These are phyloP conservation scores for Yponomeuta cagnagella DNA, from an alignment of 2,888 invertebrate genomes.

Conservation along the genomic window DNA sequence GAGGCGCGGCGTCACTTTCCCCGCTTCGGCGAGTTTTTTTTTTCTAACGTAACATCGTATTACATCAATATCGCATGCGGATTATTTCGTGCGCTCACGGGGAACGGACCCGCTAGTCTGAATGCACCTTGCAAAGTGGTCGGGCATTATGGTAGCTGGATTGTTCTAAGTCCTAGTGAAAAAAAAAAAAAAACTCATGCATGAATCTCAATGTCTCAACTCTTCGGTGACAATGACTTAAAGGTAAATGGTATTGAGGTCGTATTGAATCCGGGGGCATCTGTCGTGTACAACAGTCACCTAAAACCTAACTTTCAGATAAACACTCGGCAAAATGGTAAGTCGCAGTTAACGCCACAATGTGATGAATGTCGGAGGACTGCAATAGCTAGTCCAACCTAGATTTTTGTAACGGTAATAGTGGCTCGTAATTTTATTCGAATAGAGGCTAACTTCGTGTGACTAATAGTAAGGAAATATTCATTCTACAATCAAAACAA, in stretches of 20 bases:
- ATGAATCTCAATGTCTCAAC: too few relatives aligned
- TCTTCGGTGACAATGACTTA: too few relatives aligned
- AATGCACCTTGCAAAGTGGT: slow-evolving; percentile 24
- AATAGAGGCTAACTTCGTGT: not conserved
- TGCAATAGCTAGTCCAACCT: slow-evolving; percentile 3
- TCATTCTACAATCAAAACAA: not conserved
- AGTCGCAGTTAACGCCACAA: slow-evolving; percentile 35
- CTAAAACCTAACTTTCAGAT: not conserved
- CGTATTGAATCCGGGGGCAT: too few relatives aligned
- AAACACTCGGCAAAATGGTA: slow-evolving; percentile 24
- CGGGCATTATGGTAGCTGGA: too few relatives aligned
- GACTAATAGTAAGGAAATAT: not conserved
- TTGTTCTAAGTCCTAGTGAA: too few relatives aligned
- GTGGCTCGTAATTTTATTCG: not conserved
- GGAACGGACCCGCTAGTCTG: slow-evolving; percentile 43
- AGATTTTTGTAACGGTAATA: not conserved
- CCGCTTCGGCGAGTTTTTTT: slow-evolving; percentile 61
- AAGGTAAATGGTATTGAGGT: too few relatives aligned
- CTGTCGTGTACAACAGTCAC: not conserved
- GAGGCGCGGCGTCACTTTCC: slow-evolving; percentile 68
- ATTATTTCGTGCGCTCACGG: slow-evolving; percentile 53
- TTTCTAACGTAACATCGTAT: slow-evolving; percentile 65
- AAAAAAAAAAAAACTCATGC: too few relatives aligned
- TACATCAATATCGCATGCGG: slow-evolving; percentile 70
- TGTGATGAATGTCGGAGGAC: slow-evolving; percentile 33